These are phyloP conservation scores for Macrosoma leucophasiata DNA, from an alignment of 2,888 invertebrate genomes.

Conservation along the genomic window DNA sequence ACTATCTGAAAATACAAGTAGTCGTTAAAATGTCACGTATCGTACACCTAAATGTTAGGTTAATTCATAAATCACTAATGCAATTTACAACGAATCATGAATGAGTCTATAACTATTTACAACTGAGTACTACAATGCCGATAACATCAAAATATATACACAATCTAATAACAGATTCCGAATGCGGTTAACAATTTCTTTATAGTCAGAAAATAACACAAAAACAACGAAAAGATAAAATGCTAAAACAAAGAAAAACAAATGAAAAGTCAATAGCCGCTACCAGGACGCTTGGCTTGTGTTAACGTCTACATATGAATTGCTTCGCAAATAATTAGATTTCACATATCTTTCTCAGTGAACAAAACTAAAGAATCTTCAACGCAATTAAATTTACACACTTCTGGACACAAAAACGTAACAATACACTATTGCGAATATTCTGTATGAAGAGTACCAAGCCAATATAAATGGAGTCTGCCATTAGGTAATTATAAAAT, in stretches of 20 bases:
- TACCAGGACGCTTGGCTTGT: constrained; percentile 33
- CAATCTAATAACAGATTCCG: too few relatives aligned
- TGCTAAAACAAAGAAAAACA: constrained; percentile 31
- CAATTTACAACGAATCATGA: too few relatives aligned
- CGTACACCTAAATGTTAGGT: too few relatives aligned
- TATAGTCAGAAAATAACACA: constrained; percentile 3
- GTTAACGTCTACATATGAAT: too few relatives aligned
- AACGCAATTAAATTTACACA: constrained; percentile 2
- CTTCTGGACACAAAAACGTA: not conserved
- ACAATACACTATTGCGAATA: not conserved
- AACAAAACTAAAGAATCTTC: too few relatives aligned
- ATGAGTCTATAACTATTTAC: too few relatives aligned
- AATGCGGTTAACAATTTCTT: not conserved
- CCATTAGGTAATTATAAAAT: constrained; percentile 36
- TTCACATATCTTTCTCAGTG: too few relatives aligned
- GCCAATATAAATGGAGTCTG: constrained; percentile 57
- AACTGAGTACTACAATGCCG: constrained; percentile 2
- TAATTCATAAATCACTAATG: not conserved
- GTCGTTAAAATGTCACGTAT: constrained; percentile 13
- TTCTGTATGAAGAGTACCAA: constrained; percentile 31
- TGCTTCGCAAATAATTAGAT: too few relatives aligned
- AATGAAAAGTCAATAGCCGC: constrained; percentile 44
- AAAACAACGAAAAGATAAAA: constrained; percentile 4
- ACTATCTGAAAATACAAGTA: constrained; percentile 38
- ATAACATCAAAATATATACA: too few relatives aligned